phyloP scores from a whole-genome alignment of 2,888 invertebrate species.

The Protophormia terraenovae region DNA sequence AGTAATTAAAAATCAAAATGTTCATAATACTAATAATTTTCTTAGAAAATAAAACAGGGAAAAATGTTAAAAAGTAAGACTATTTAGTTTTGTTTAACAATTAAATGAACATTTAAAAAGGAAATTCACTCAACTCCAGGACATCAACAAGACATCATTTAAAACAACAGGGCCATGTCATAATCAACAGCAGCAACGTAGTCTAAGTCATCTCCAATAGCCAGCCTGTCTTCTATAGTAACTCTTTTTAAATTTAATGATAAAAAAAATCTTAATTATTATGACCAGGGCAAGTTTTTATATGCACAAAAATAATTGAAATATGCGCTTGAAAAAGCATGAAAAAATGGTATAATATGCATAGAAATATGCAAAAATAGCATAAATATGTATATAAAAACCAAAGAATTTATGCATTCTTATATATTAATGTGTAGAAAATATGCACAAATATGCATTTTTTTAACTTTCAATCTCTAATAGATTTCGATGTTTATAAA shows the following conservation, averaged over 20 bases:
- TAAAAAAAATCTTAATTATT: slow-evolving; percentile 13
- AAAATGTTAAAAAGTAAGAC: not conserved
- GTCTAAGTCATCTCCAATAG: not conserved
- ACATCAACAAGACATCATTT: not conserved
- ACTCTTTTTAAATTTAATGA: not conserved
- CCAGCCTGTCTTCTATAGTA: not conserved
- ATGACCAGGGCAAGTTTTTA: too few relatives aligned
- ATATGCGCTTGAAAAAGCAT: too few relatives aligned
- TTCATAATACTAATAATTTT: not conserved
- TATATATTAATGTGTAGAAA: too few relatives aligned
- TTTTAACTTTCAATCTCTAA: too few relatives aligned
- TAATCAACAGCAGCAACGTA: not conserved
- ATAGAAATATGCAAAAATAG: too few relatives aligned
- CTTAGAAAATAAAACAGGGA: not conserved
- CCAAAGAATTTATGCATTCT: too few relatives aligned
- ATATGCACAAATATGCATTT: too few relatives aligned
- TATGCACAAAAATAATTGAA: too few relatives aligned
- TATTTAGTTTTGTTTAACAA: not conserved
- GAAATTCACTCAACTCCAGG: not conserved
- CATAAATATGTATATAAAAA: too few relatives aligned
- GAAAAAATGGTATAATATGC: too few relatives aligned
- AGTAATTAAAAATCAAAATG: not conserved
- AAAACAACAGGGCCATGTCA: not conserved
- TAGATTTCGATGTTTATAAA: too few relatives aligned
- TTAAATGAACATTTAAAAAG: not conserved